Evolutionary conservation across 2,113 vertebrate species (phyloP).

Genomic region (Limanda limanda): DNA sequence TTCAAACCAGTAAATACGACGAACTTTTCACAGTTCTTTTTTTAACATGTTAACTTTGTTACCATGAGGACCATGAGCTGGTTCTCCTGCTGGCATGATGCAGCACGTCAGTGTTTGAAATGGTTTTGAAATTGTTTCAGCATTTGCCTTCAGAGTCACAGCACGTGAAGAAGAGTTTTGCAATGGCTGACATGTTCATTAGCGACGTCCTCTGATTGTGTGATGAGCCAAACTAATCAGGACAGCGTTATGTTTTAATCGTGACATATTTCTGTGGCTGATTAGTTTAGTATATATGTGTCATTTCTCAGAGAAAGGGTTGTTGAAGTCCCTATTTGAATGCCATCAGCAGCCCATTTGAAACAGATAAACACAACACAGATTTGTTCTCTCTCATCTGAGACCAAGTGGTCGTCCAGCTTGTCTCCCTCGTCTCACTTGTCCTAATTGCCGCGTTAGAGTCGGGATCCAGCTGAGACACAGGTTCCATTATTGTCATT

Average conservation of each 20-base stretch:
- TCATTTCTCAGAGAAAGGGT: background rate
- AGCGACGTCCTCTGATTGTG: slow-evolving; percentile 17
- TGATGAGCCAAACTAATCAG: slow-evolving; percentile 15
- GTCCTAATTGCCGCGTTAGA: slow-evolving; percentile 68
- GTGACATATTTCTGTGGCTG: background rate
- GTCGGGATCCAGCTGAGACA: slow-evolving; percentile 39
- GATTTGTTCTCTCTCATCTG: slow-evolving; percentile 20
- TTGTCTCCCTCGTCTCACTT: slow-evolving; percentile 21
- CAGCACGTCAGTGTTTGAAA: no score
- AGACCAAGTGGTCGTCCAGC: background rate
- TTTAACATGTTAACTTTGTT: no score
- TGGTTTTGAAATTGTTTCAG: background rate
- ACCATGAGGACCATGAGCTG: no score
- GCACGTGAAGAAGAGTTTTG: background rate
- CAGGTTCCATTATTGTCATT: slow-evolving; percentile 70
- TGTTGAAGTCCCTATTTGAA: background rate
- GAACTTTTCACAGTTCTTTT: no score
- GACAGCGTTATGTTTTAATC: background rate
- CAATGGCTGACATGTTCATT: slow-evolving; percentile 3
- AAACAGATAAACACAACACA: slow-evolving; percentile 21
- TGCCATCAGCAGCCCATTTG: background rate
- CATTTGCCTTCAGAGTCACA: background rate
- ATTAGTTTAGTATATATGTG: background rate
- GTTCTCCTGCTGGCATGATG: no score
- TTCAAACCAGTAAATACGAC: no score